A percentile compares a stretch with the other conserved stretches of the same genome.
phyloP scores from a whole-genome alignment of 1,140 invertebrate species.

The Cyclargus thomasi region DNA sequence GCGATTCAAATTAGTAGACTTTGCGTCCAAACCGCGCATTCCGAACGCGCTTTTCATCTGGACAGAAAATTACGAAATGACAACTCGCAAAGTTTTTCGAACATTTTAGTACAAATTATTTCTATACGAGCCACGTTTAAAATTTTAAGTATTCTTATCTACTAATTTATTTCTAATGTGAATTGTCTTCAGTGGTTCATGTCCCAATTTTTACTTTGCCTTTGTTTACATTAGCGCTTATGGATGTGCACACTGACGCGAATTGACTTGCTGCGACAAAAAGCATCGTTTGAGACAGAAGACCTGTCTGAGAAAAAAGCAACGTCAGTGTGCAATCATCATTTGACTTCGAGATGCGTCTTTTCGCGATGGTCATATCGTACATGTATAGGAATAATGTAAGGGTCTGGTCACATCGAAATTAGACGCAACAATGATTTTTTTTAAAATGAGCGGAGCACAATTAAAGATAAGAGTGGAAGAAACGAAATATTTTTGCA shows the following conservation, averaged over 20 bases:
- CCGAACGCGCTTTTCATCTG: constrained; percentile 6
- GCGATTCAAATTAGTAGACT: background rate
- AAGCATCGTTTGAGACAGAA: too few species aligned
- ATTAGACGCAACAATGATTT: background rate
- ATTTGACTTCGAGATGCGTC: too few species aligned
- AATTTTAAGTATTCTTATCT: constrained; percentile 20
- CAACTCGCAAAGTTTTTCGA: constrained; percentile 24
- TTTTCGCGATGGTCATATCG: background rate
- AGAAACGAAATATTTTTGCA: too few species aligned
- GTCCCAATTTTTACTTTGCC: background rate
- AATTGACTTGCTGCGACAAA: too few species aligned
- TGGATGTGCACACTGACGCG: background rate
- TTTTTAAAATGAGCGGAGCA: too few species aligned
- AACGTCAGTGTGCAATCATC: too few species aligned
- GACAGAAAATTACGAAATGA: constrained; percentile 19
- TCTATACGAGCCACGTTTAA: constrained; percentile 21
- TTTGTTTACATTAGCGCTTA: background rate
- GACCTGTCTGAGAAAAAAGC: too few species aligned
- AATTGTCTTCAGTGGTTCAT: background rate
- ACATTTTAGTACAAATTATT: constrained; percentile 35
- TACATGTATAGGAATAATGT: background rate
- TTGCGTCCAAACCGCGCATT: background rate
- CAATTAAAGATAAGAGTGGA: too few species aligned
- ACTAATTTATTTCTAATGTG: constrained; percentile 26
- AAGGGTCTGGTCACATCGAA: background rate